These are phyloP conservation scores for Halisarca cf. caerulea DNA, from an alignment of 37 sponge, comb jelly and placozoan species.

Conservation along the genomic window DNA sequence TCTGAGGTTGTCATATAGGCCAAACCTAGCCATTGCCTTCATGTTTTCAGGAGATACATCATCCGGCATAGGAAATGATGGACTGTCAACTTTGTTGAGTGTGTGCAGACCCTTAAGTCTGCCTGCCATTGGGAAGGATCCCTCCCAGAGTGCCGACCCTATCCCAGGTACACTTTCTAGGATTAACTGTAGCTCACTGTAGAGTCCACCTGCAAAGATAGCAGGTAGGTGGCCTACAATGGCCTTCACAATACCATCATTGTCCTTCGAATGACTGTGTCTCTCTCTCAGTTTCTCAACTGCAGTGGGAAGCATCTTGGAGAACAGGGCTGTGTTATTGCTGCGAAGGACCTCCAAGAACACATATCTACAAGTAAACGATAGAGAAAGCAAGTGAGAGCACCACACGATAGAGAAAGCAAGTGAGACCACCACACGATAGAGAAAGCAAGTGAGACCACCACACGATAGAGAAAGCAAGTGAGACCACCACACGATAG, in stretches of 20 bases:
- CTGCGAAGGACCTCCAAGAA: background rate
- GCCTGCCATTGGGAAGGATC: background rate
- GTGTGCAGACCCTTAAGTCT: background rate
- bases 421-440: too few relatives aligned
- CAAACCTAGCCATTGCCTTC: constrained; percentile 9
- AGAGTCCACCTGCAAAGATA: background rate
- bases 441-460: too few relatives aligned
- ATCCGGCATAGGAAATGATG: background rate
- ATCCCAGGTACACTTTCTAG: background rate
- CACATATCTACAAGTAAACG: background rate
- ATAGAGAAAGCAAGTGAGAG: background rate
- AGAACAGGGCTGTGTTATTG: background rate
- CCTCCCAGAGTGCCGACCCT: background rate
- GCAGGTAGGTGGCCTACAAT: background rate
- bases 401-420: too few relatives aligned
- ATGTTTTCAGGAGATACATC: background rate
- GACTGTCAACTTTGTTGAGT: background rate
- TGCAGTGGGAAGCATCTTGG: background rate
- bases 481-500: too few relatives aligned
- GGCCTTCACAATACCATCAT: background rate
- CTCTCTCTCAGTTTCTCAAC: background rate
- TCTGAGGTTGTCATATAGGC: background rate
- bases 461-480: too few relatives aligned
- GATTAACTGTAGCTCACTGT: background rate
- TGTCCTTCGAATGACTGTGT: background rate